Conservation (phyloP, 2,797 vertebrate species). For the Scolopax rusticola region DNA sequence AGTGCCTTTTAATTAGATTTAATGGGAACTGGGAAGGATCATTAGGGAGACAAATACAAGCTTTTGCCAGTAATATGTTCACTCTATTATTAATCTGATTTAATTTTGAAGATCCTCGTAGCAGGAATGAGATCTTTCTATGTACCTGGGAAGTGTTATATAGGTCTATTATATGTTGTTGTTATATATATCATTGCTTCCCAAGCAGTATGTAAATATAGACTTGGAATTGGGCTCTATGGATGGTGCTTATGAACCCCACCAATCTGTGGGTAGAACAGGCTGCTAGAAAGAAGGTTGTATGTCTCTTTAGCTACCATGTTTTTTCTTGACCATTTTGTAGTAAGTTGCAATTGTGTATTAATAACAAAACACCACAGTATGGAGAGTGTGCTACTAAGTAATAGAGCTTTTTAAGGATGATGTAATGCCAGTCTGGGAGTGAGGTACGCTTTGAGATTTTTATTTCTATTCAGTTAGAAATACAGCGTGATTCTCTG, state of each 20-base stretch:
- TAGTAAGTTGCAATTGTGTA: neutral
- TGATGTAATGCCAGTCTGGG: conserved; percentile 22
- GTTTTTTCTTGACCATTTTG: neutral
- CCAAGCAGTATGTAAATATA: neutral
- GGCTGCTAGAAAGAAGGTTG: neutral
- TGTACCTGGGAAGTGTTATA: neutral
- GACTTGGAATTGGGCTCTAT: neutral
- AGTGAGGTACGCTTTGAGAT: conserved; percentile 10
- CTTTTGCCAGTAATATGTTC: conserved; percentile 48
- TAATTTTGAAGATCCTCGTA: neutral
- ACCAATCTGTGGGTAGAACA: neutral
- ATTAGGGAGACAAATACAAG: conserved; percentile 48
- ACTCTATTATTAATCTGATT: conserved; percentile 42
- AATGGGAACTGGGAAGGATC: conserved; percentile 42
- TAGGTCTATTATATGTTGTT: neutral
- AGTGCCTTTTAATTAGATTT: conserved; percentile 56
- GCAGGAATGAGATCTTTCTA: neutral
- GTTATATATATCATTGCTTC: neutral
- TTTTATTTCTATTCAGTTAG: conserved; percentile 49
- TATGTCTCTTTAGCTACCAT: neutral
- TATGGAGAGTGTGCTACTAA: neutral
- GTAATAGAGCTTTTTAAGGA: conserved; percentile 16
- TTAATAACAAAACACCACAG: conserved; percentile 5
- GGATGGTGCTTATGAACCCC: neutral
- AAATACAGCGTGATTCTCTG: neutral